Percentiles rank a stretch among this genome's conserved stretches.
These are phyloP conservation scores for Drosophila gunungcola DNA, from an alignment of 1,140 invertebrate genomes.

Conservation along the genomic window DNA sequence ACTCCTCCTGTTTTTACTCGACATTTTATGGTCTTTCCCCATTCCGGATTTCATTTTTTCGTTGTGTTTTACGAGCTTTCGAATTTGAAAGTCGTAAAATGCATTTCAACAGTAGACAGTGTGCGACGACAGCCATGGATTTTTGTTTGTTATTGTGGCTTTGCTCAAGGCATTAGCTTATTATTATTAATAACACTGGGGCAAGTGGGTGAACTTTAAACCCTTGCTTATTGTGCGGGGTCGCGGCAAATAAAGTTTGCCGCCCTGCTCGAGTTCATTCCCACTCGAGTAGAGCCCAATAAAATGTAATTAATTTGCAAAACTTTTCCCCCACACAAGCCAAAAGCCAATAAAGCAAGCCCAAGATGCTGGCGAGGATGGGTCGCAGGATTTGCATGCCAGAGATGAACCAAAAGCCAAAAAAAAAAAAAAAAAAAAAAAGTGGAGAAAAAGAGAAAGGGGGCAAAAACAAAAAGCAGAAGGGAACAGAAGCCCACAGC, in stretches of 20 bases:
- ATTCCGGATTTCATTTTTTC: conserved; percentile 17
- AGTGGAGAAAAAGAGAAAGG: conserved; percentile 4
- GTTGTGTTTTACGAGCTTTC: conserved; percentile 65
- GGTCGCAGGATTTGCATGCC: conserved; percentile 30
- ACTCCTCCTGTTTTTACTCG: not conserved
- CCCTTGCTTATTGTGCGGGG: conserved; percentile 16
- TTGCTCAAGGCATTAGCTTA: conserved; percentile 55
- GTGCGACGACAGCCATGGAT: conserved; percentile 1
- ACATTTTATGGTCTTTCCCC: conserved; percentile 18
- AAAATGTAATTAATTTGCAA: conserved; percentile 81
- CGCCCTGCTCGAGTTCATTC: conserved; percentile 22
- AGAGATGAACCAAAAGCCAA: conserved; percentile 27
- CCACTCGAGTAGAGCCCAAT: conserved; percentile 56
- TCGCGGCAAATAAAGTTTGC: conserved; percentile 16
- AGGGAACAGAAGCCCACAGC: conserved; percentile 32
- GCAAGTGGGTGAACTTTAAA: conserved; percentile 44
- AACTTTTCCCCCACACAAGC: conserved; percentile 49
- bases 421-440: conserved; percentile 6
- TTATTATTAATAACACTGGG: conserved; percentile 59
- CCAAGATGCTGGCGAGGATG: conserved; percentile 15
- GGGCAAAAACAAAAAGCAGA: conserved; percentile 22
- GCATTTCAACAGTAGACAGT: conserved; percentile 56
- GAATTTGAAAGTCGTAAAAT: conserved; percentile 77
- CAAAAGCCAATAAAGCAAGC: conserved; percentile 68
- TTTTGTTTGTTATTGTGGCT: not conserved